These are phyloP conservation scores for Platerodrilus igneus DNA, from an alignment of 2,888 invertebrate genomes.

Conservation along the genomic window DNA sequence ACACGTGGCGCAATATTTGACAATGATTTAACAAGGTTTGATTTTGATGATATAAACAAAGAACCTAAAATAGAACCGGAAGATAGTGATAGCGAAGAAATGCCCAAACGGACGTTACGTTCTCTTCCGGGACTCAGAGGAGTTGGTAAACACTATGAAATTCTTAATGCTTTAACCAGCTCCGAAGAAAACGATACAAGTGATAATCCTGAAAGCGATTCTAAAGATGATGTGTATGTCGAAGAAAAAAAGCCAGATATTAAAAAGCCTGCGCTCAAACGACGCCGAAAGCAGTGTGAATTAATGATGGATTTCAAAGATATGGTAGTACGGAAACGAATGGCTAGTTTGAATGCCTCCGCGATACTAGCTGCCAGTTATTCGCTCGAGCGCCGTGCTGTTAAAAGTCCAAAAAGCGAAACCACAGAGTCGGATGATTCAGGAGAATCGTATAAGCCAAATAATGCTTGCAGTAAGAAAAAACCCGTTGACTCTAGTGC, in stretches of 20 bases:
- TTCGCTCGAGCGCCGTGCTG: slow-evolving; percentile 58
- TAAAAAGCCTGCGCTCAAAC: slow-evolving; percentile 49
- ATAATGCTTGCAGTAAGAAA: slow-evolving; percentile 50
- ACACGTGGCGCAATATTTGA: slow-evolving; percentile 64
- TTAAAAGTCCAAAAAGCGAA: slow-evolving; percentile 55
- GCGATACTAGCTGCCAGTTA: slow-evolving; percentile 88
- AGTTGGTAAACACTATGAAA: slow-evolving; percentile 80
- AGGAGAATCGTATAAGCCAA: slow-evolving; percentile 44
- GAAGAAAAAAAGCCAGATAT: slow-evolving; percentile 47
- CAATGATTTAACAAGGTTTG: slow-evolving; percentile 40
- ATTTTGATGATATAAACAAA: slow-evolving; percentile 28
- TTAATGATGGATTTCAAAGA: slow-evolving; percentile 77
- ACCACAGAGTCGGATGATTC: slow-evolving; percentile 51
- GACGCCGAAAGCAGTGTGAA: slow-evolving; percentile 58
- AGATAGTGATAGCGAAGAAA: slow-evolving; percentile 30
- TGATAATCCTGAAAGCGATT: slow-evolving; percentile 29
- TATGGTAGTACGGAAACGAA: slow-evolving; percentile 82
- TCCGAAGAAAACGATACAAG: slow-evolving; percentile 36
- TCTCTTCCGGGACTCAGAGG: slow-evolving; percentile 72
- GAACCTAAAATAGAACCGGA: slow-evolving; percentile 21
- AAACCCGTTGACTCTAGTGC: slow-evolving; percentile 47
- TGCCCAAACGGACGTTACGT: slow-evolving; percentile 55
- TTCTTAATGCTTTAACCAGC: slow-evolving; percentile 63
- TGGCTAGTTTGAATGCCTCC: slow-evolving; percentile 88
- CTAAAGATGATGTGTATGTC: slow-evolving; percentile 39